phyloP scores from a whole-genome alignment of 2,888 invertebrate species.

The Drosophila recens region DNA sequence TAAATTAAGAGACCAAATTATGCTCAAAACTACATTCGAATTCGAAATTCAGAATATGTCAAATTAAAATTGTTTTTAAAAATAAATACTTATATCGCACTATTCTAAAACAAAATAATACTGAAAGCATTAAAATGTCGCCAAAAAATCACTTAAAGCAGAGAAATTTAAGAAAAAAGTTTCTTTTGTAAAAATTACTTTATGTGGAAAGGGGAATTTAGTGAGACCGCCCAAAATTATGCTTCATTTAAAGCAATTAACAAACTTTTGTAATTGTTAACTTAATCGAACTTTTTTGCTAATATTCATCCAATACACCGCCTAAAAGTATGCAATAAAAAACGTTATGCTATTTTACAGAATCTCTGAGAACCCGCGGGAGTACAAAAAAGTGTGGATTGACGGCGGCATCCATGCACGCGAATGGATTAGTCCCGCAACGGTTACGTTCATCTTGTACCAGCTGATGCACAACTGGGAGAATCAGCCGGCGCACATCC shows the following conservation, averaged over 20 bases:
- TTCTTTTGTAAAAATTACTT: no score
- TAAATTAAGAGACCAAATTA: no score
- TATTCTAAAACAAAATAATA: no score
- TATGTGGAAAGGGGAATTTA: no score
- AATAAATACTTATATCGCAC: no score
- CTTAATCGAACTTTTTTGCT: background rate
- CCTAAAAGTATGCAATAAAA: constrained; percentile 27
- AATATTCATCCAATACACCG: background rate
- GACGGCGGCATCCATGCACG: constrained; percentile 94
- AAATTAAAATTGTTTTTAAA: no score
- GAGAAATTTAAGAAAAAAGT: no score
- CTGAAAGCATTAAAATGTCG: no score
- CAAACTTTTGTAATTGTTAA: background rate
- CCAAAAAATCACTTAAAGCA: no score
- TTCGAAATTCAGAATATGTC: no score
- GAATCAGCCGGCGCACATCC: constrained; percentile 88
- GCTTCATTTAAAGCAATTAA: background rate
- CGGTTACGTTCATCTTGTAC: constrained; percentile 91
- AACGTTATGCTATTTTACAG: constrained; percentile 76
- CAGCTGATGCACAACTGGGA: constrained; percentile 89
- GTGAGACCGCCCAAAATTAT: background rate
- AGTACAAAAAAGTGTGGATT: constrained; percentile 90
- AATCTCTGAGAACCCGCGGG: constrained; percentile 89
- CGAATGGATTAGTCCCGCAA: constrained; percentile 95
- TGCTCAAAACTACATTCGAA: no score